Percentiles rank a stretch among this genome's conserved stretches.
Evolutionary conservation across 2,888 invertebrate genomes (phyloP).

Genomic region (Artemia sinica): DNA sequence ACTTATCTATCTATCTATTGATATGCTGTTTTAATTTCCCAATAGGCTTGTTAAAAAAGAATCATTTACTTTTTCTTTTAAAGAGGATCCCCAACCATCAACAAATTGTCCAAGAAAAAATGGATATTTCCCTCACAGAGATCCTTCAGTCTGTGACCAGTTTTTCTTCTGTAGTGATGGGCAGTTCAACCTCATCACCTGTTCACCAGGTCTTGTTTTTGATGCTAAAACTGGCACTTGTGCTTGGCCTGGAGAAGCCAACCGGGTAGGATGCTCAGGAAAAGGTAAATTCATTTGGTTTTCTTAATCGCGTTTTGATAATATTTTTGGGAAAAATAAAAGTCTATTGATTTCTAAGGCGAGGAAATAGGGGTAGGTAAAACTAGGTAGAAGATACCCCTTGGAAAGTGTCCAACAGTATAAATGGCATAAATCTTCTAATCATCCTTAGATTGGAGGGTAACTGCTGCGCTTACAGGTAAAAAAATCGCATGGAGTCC

Average conservation of each 20-base stretch:
- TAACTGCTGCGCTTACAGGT: too few relatives aligned
- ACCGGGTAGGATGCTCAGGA: conserved; percentile 65
- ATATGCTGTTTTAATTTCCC: not conserved
- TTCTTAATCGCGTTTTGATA: too few relatives aligned
- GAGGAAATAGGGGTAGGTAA: too few relatives aligned
- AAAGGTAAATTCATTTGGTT: conserved; percentile 38
- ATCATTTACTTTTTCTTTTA: conserved; percentile 22
- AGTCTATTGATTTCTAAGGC: too few relatives aligned
- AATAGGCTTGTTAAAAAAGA: not conserved
- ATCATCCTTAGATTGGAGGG: too few relatives aligned
- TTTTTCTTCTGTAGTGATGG: conserved; percentile 81
- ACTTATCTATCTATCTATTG: not conserved
- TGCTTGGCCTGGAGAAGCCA: conserved; percentile 80
- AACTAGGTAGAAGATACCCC: too few relatives aligned
- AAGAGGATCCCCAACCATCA: conserved; percentile 53
- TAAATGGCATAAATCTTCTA: too few relatives aligned
- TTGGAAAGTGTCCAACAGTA: too few relatives aligned
- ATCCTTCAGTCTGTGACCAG: conserved; percentile 56
- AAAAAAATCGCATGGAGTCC: too few relatives aligned
- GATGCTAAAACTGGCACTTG: conserved; percentile 75
- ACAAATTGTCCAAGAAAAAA: conserved; percentile 60
- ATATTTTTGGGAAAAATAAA: too few relatives aligned
- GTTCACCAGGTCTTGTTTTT: conserved; percentile 69
- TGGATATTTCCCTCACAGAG: conserved; percentile 71
- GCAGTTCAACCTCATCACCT: conserved; percentile 71